phyloP scores from a whole-genome alignment of 1,140 invertebrate genomes.

The Pseudachorutes palmiensis region DNA sequence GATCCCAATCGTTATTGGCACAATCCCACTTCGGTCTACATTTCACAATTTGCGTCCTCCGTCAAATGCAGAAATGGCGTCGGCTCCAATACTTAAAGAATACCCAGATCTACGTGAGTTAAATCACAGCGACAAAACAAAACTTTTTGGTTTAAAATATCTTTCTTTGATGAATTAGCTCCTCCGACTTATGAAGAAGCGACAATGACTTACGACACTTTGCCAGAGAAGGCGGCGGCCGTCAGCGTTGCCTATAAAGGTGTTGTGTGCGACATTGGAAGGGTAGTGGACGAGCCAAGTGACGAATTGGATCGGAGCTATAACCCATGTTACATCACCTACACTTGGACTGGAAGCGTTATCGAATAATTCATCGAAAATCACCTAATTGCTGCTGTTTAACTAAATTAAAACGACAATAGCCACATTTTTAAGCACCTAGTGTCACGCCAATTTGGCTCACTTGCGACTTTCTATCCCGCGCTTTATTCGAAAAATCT shows the following conservation, averaged over 20 bases:
- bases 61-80: neutral
- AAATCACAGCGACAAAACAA: neutral
- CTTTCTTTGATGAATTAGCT: conserved; percentile 15
- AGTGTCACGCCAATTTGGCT: no score
- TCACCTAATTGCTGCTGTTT: no score
- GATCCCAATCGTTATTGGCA: conserved; percentile 22
- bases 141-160: neutral
- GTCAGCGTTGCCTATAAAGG: neutral
- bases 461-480: no score
- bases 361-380: no score
- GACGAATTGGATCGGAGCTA: neutral
- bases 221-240: neutral
- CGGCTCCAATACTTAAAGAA: neutral
- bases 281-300: neutral
- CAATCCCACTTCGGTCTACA: conserved; percentile 20
- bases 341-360: neutral
- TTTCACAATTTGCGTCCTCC: neutral
- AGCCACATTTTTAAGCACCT: no score
- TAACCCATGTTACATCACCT: neutral
- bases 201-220: neutral
- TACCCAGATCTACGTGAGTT: conserved; percentile 14
- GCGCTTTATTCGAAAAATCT: no score
- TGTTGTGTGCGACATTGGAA: neutral
- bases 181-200: conserved; percentile 21
- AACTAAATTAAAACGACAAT: no score